Base-by-base conservation (phyloP, 1,140 invertebrate genomes). In the Ips typographus region DNA sequence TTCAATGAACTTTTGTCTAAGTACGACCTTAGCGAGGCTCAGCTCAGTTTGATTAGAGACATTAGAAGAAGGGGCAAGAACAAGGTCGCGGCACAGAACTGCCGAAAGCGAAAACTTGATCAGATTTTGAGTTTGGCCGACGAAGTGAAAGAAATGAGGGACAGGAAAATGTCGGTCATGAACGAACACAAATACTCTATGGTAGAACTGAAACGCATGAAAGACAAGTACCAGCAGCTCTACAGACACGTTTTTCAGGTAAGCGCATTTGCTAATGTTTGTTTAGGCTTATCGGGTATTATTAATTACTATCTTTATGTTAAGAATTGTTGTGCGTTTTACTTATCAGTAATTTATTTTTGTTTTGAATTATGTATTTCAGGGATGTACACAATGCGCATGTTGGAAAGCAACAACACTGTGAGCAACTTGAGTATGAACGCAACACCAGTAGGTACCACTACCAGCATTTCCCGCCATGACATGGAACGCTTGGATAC, bases 1-100 rank as follows among this genome's bases (percentile, higher is more conserved):
- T 98, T 98, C 82, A 98, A 98, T 81, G 95, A 98, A 80, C 86
- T 95, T n/a, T 83, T 98, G 22, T 93, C 93, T 68, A 96, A 96
- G 77, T 95, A 95, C 80, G 94, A 96, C 80, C 84, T 99, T n/a
- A 94, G 89, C 71, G 95, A 98, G 77, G 87, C 91, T n/a, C 96
- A 99, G 76, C 82, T 98, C 3, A 93, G 93, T 1, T 84, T 98
- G 38, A 97, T 98, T 67, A 85, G 95, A 71, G 95, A 98, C 80
- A 98, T 98, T 42, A 82, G 96, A 55, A 84, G 96, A 53, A 83
- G 76, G 63, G 76, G 76, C 8, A 77, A 77, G 66, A 77, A 77
- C 22, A 78, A 93, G 86, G 92, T 96, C 8, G 94, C 94, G 0
- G 96, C 96, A 0, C 96, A 99, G 81, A 98, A 98, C 84, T 99